These are phyloP conservation scores for Griposia aprilina DNA, from an alignment of 2,888 invertebrate species.

Conservation along the genomic window DNA sequence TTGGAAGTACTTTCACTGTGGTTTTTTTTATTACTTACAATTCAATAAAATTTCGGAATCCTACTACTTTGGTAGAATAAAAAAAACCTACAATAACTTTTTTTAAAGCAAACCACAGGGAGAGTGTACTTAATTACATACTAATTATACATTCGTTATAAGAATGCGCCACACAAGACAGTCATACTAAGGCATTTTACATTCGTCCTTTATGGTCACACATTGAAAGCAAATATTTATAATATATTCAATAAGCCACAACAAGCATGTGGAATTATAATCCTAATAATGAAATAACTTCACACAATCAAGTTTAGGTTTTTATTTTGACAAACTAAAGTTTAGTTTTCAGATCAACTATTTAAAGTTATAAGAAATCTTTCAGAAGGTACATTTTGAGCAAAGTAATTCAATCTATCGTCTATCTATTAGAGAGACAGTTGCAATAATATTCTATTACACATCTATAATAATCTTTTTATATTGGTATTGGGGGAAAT, in stretches of 20 bases:
- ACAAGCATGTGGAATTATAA: constrained; percentile 39
- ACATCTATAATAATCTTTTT: not conserved
- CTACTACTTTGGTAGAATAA: constrained; percentile 57
- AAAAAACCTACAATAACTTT: constrained; percentile 50
- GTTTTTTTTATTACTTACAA: constrained; percentile 60
- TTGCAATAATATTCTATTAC: constrained; percentile 32
- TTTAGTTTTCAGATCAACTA: constrained; percentile 41
- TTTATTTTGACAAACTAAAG: not conserved
- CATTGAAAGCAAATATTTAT: constrained; percentile 46
- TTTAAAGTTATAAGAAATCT: constrained; percentile 7
- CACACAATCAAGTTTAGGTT: not conserved
- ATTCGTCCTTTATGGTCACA: constrained; percentile 44
- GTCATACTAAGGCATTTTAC: constrained; percentile 68
- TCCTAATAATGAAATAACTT: constrained; percentile 36
- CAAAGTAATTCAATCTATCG: constrained; percentile 33
- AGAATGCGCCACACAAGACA: constrained; percentile 75
- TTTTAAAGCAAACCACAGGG: constrained; percentile 77
- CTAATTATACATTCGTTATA: constrained; percentile 70
- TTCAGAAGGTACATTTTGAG: constrained; percentile 46
- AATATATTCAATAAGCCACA: constrained; percentile 32
- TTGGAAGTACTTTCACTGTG: constrained; percentile 78
- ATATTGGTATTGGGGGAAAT: not conserved
- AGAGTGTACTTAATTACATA: constrained; percentile 73
- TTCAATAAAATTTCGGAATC: constrained; percentile 57
- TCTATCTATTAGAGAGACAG: constrained; percentile 38